phyloP scores from a whole-genome alignment of 2,113 vertebrate genomes.

The Thunnus thynnus region DNA sequence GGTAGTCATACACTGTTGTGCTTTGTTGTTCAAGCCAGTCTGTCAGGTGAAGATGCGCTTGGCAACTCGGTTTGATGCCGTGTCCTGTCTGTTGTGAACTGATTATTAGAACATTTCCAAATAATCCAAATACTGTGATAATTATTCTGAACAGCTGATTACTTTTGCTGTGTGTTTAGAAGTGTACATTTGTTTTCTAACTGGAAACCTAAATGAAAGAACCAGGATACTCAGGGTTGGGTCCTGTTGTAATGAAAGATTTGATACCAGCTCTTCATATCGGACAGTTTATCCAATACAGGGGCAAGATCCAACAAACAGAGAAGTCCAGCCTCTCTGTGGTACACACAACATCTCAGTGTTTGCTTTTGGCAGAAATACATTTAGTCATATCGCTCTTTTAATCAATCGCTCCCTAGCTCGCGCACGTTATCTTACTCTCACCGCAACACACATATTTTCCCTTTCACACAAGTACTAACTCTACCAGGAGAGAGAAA shows the following conservation, averaged over 20 bases:
- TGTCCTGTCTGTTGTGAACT: slow-evolving; percentile 49
- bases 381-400: slow-evolving; percentile 52
- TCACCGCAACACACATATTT: slow-evolving; percentile 49
- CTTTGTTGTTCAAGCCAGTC: slow-evolving; percentile 67
- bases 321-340: slow-evolving; percentile 75
- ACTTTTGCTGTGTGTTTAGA: not conserved
- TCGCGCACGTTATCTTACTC: slow-evolving; percentile 27
- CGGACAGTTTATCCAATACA: slow-evolving; percentile 54
- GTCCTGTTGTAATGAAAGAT: slow-evolving; percentile 28
- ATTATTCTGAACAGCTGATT: slow-evolving; percentile 12
- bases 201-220: slow-evolving; percentile 22
- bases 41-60: slow-evolving; percentile 68
- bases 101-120: not conserved
- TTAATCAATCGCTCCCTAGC: slow-evolving; percentile 36
- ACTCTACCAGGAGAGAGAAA: slow-evolving; percentile 30
- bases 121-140: slow-evolving; percentile 2
- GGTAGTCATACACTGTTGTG: slow-evolving; percentile 73
- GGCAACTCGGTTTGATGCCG: slow-evolving; percentile 64
- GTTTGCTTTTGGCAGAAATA: slow-evolving; percentile 76
- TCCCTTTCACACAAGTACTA: slow-evolving; percentile 59
- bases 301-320: slow-evolving; percentile 57
- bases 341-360: slow-evolving; percentile 69
- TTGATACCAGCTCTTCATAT: slow-evolving; percentile 47
- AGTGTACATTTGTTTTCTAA: slow-evolving; percentile 17
- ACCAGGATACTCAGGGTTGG: slow-evolving; percentile 39